Evolutionary conservation across 2,888 invertebrate genomes (phyloP), one percentile per base, ranked within the genome.

Genomic region (Rhamnusium bicolor): DNA sequence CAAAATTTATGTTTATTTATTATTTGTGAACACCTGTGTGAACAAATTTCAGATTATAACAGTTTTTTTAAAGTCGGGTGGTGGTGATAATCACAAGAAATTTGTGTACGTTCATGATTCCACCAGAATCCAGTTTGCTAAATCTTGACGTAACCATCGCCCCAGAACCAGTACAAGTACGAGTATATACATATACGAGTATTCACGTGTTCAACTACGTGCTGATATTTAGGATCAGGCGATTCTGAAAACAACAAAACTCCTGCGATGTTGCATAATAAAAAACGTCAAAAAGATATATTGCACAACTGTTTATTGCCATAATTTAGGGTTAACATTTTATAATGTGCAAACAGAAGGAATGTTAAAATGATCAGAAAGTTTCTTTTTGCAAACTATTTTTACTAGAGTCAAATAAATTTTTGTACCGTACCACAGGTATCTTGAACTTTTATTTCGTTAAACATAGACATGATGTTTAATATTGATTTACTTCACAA

Each of bases 171-270:
- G 65, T 21, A 27, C 18, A 51, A n/a, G 10, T 14, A n/a, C n/a
- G n/a, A n/a, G n/a, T n/a, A n/a, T n/a, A 51, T 24, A 2, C 19
- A 19, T 18, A 40, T 32, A 2, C 29, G 27, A 53, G 27, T 24
- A 40, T 32, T n/a, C 29, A 51, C 65, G 27, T 24, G 29, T 29
- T 29, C n/a, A 12, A 24, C 19, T 65, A 65, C 65, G 65, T 53
- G 65, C n/a, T 12, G 27, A 14, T 49, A 65, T 65, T 51, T 19
- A 21, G 65, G 14, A 53, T 65, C 53, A 51, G 65, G 51, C 65
- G 21, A 46, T 60, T 29, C 10, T 21, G 12, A 32, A 65, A 65
- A 27, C 29, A 27, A 29, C 27, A 51, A 32, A 61, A 14, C 51
- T 27, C 24, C 27, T 27, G 24, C 3, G 54, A 29, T 60, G 40